A percentile compares a stretch with the other conserved stretches of the same genome.
Evolutionary conservation across 2,113 vertebrate genomes (phyloP).

Genomic region (Microtus richardsoni): DNA sequence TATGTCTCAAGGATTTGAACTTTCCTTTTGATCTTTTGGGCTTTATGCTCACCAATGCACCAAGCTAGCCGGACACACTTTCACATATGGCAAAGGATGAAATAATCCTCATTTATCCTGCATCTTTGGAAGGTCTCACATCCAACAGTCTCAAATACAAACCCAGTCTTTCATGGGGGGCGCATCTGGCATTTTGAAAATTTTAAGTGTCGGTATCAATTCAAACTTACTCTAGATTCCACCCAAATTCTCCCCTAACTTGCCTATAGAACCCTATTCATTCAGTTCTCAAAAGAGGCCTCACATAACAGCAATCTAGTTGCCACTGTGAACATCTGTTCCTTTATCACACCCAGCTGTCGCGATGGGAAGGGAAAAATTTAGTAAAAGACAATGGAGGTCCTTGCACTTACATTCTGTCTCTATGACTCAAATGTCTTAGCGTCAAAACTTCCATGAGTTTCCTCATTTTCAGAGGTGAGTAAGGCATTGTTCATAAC

Average conservation of each 20-base stretch:
- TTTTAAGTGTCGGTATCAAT: background rate
- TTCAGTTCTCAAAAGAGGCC: constrained; percentile 35
- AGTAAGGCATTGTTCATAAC: background rate
- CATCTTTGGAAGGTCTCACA: background rate
- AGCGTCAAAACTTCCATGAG: background rate
- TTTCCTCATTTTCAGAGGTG: background rate
- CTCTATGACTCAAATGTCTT: background rate
- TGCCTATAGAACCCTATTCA: constrained; percentile 48
- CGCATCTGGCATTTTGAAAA: constrained; percentile 61
- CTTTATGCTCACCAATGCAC: background rate
- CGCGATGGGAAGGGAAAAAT: background rate
- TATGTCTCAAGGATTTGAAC: background rate
- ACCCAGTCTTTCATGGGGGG: background rate
- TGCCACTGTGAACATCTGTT: constrained; percentile 35
- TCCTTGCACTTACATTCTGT: background rate
- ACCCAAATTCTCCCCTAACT: background rate
- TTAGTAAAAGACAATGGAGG: background rate
- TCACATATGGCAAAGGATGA: background rate
- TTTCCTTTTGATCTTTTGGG: background rate
- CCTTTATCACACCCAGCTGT: constrained; percentile 45
- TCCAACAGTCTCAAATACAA: background rate
- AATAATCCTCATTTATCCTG: background rate
- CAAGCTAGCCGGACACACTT: background rate
- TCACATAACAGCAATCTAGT: constrained; percentile 20
- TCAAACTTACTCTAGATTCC: background rate